Base-by-base conservation (phyloP, 2,797 vertebrate species). In the Pangasius larnaudii region DNA sequence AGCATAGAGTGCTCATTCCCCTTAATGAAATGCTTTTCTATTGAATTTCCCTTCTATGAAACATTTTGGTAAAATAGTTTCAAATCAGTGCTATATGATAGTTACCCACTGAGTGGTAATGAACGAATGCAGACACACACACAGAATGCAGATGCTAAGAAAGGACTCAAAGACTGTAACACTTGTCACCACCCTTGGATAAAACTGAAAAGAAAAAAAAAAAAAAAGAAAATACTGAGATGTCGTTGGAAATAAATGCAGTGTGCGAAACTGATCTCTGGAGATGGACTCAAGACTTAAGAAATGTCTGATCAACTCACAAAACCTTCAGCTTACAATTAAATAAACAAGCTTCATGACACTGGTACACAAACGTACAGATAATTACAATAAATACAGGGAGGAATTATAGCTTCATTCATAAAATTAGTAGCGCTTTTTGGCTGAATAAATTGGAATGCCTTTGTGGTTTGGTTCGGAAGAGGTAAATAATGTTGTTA, bases 361-460 rank as follows among this genome's bases (percentile, higher is more conserved):
- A 81, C 30, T 8, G 65, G 75, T 86, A 61, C 79, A 80, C 56
- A 85, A 85, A 85, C 61, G 74, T 42, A 89, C 51, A 87, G n/a
- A 90, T 14, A 87, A 84, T 33, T 49, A 90, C 86, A 86, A 88
- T 80, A 91, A 89, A 90, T 78, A 91, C 85, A 88, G 33, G 84
- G 85, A 90, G 69, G 85, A 89, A 87, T 65, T 42, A 63, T 13
- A 88, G 79, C 39, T 71, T 1, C 1, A 53, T 86, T 78, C 77
- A 88, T 90, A 90, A 89, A 89, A 91, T 90, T 88, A 89, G 86
- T 86, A 90, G 89, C 91, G 90, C 81, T 90, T 91, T 91, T 90
- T 92, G 90, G 90, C 89, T 90, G 90, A 91, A 91, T 83, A 86
- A 88, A 92, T 87, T 65, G 89, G 91, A 91, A 92, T 90, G 90